Conservation (phyloP, 2,888 invertebrate species). For the Scelioninae gen. 1 region DNA sequence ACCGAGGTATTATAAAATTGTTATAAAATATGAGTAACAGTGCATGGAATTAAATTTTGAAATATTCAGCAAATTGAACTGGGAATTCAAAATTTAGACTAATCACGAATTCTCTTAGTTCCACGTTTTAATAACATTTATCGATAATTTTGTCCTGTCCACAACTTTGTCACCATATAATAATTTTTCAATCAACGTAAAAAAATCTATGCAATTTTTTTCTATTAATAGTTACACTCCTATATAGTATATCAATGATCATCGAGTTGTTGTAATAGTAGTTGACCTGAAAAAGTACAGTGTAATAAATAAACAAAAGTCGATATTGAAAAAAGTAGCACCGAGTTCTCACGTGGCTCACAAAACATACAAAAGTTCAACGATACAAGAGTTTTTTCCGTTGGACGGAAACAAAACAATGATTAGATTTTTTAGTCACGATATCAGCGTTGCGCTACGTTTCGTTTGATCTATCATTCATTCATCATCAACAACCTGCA, state of each 20-base stretch:
- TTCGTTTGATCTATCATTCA: too few relatives aligned
- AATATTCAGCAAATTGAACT: not conserved
- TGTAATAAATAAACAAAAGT: conserved; percentile 20
- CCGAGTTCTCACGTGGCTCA: too few relatives aligned
- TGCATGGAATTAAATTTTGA: not conserved
- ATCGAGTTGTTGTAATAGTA: conserved; percentile 9
- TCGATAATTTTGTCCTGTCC: not conserved
- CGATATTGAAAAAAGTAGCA: conserved; percentile 4
- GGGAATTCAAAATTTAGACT: not conserved
- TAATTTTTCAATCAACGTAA: not conserved
- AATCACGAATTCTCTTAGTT: not conserved
- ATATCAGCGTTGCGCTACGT: too few relatives aligned
- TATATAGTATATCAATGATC: conserved; percentile 17
- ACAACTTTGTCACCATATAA: not conserved
- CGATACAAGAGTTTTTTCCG: too few relatives aligned
- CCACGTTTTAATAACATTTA: conserved; percentile 10
- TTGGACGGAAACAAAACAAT: too few relatives aligned
- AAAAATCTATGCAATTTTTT: not conserved
- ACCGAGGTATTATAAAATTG: not conserved
- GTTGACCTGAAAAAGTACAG: conserved; percentile 25
- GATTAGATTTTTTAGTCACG: too few relatives aligned
- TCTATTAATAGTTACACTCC: not conserved
- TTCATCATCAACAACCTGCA: too few relatives aligned
- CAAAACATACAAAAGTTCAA: too few relatives aligned
- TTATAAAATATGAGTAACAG: not conserved